Conservation (phyloP, 2,797 vertebrate genomes). For the Ptychadena robeensis region DNA sequence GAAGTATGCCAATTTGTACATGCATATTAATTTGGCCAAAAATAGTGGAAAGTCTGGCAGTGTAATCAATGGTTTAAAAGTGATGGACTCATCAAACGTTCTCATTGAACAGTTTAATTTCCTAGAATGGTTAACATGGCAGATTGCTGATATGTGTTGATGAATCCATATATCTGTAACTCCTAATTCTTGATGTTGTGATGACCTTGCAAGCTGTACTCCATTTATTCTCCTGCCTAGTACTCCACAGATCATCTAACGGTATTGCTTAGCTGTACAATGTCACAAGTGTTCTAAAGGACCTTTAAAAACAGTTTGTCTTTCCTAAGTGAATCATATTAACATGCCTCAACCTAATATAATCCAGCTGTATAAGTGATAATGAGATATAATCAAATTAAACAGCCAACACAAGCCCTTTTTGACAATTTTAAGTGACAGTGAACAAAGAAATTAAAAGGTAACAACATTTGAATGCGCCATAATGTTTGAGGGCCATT, state of each 20-base stretch:
- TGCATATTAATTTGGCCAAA: neutral
- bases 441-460: neutral
- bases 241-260: conserved; percentile 46
- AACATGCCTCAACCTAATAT: conserved; percentile 39
- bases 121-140: conserved; percentile 24
- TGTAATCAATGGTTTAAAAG: neutral
- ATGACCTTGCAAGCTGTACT: conserved; percentile 26
- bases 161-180: conserved; percentile 34
- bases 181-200: conserved; percentile 30
- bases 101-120: conserved; percentile 20
- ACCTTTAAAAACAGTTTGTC: conserved; percentile 43
- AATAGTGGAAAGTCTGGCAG: neutral
- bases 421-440: conserved; percentile 19
- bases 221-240: conserved; percentile 41
- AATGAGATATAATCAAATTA: conserved; percentile 3
- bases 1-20: neutral
- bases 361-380: conserved; percentile 9
- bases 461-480: neutral
- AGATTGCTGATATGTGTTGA: conserved; percentile 24
- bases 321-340: conserved; percentile 41
- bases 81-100: neutral
- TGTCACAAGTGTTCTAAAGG: conserved; percentile 33
- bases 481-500: neutral
- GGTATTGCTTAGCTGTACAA: conserved; percentile 32
- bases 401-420: conserved; percentile 13